Evolutionary conservation across 1,140 invertebrate genomes (phyloP).

Genomic region (Aphelinus certus): DNA sequence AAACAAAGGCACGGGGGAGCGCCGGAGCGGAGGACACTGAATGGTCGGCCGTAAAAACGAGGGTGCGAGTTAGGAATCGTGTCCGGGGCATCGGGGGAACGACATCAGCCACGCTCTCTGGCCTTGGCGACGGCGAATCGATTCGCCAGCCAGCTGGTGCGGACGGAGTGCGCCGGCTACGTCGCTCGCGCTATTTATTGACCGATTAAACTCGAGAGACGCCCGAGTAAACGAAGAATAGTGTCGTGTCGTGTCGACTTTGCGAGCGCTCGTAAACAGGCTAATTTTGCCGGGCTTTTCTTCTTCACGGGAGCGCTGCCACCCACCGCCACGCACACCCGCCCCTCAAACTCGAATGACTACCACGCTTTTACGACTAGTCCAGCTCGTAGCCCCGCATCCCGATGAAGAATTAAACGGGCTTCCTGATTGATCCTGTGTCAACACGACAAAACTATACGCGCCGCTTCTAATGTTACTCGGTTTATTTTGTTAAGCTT

Average conservation of each 20-base stretch:
- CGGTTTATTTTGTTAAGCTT: too few species aligned
- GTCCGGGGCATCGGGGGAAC: neutral
- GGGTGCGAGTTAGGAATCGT: neutral
- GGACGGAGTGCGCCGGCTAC: neutral
- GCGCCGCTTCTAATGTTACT: too few species aligned
- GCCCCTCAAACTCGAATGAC: too few species aligned
- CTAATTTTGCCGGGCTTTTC: slow-evolving; percentile 1
- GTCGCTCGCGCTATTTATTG: slow-evolving; percentile 8
- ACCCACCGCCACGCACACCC: too few species aligned
- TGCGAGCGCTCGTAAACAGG: slow-evolving; percentile 22
- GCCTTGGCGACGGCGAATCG: slow-evolving; percentile 11
- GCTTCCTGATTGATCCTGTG: neutral
- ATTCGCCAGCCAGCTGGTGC: neutral
- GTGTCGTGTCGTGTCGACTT: slow-evolving; percentile 5
- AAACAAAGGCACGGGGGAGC: too few species aligned
- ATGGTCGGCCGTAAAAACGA: neutral
- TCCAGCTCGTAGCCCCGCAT: neutral
- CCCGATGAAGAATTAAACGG: slow-evolving; percentile 12
- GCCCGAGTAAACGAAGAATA: slow-evolving; percentile 3
- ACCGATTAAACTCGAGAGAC: slow-evolving; percentile 18
- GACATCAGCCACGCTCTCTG: neutral
- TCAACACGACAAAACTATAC: too few species aligned
- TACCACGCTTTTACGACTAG: neutral
- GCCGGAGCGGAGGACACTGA: neutral
- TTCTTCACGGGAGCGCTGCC: too few species aligned